Conservation (phyloP, 2,888 invertebrate genomes). For the Ectemnius lituratus region DNA sequence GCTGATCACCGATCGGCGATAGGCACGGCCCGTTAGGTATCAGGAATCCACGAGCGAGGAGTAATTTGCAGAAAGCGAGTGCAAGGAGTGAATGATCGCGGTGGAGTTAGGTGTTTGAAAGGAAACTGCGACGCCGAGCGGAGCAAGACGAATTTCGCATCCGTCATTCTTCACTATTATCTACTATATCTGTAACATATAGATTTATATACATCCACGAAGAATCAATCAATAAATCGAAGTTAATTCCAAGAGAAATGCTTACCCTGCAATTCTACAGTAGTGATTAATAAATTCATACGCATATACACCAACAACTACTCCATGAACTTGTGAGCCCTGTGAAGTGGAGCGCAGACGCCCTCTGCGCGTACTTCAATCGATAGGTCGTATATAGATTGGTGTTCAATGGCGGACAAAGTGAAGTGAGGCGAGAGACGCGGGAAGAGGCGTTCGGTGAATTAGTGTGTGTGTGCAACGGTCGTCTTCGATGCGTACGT, state of each 20-base stretch:
- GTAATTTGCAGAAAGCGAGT: slow-evolving; percentile 73
- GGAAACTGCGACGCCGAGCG: slow-evolving; percentile 42
- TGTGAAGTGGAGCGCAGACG: no score
- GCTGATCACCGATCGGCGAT: slow-evolving; percentile 56
- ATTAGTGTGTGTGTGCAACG: no score
- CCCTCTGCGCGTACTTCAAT: no score
- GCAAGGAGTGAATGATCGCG: slow-evolving; percentile 75
- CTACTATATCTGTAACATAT: not conserved
- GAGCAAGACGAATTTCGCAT: slow-evolving; percentile 23
- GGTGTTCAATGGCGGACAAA: no score
- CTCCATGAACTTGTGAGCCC: no score
- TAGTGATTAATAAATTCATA: no score
- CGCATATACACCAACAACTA: no score
- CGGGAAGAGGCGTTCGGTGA: no score
- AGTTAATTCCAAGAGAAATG: no score
- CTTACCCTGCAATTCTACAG: no score
- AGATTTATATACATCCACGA: not conserved
- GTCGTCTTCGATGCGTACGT: not conserved
- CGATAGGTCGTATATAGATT: no score
- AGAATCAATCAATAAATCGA: not conserved
- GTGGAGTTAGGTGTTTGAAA: slow-evolving; percentile 71
- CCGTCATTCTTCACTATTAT: not conserved
- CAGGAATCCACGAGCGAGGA: slow-evolving; percentile 71
- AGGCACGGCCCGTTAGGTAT: slow-evolving; percentile 64
- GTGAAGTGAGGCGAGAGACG: no score